Conservation (phyloP, 2,888 invertebrate species). For the Ophion slaviceki region DNA sequence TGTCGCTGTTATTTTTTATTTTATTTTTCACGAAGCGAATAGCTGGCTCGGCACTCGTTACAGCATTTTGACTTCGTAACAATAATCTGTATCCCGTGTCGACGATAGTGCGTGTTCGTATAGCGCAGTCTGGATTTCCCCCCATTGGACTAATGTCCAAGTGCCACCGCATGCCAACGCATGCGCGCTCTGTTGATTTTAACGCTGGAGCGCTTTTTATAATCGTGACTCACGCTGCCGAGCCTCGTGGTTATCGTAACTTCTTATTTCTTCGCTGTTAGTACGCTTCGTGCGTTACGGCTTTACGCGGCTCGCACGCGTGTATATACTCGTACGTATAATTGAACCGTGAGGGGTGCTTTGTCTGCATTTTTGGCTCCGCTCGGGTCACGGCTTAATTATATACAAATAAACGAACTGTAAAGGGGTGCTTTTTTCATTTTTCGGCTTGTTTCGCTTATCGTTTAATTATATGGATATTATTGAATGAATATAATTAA, state of each 20-base stretch:
- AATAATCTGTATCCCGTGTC: slow-evolving; percentile 12
- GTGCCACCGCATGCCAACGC: slow-evolving; percentile 37
- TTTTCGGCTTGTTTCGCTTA: no score
- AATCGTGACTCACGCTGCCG: slow-evolving; percentile 67
- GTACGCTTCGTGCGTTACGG: slow-evolving; percentile 21
- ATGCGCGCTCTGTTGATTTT: slow-evolving; percentile 57
- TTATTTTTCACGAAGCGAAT: not conserved
- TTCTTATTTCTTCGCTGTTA: slow-evolving; percentile 47
- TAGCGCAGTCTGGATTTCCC: slow-evolving; percentile 20
- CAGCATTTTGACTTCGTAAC: slow-evolving; percentile 39
- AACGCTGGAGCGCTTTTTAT: slow-evolving; percentile 66
- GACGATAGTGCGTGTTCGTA: slow-evolving; percentile 17
- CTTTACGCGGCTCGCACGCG: slow-evolving; percentile 6
- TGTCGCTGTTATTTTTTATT: not conserved
- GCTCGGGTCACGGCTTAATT: no score
- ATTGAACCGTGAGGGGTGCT: no score
- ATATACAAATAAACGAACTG: no score
- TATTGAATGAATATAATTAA: no score
- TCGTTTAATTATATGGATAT: no score
- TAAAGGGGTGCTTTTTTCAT: no score
- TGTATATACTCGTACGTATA: not conserved
- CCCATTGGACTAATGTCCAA: slow-evolving; percentile 8
- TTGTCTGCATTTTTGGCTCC: no score
- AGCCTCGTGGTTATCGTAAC: slow-evolving; percentile 59
- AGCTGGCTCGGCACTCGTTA: slow-evolving; percentile 17